phyloP scores from a whole-genome alignment of 2,888 invertebrate genomes.

The Drosophila formosana region DNA sequence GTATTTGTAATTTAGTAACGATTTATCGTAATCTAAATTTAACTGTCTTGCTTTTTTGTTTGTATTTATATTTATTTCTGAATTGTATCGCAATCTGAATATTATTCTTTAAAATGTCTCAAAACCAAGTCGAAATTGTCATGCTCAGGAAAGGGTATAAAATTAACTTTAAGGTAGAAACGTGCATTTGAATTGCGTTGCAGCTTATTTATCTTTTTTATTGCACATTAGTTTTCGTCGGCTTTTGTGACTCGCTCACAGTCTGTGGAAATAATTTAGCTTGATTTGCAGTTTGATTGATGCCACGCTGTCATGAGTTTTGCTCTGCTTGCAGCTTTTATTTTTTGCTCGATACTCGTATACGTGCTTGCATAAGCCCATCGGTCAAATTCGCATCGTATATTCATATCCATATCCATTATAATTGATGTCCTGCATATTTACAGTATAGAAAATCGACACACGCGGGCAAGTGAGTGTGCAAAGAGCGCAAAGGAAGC shows the following conservation, averaged over 20 bases:
- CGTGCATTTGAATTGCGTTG: constrained; percentile 1
- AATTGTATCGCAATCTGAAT: neutral
- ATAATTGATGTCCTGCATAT: constrained; percentile 72
- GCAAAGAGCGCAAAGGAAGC: neutral
- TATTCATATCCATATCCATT: constrained; percentile 46
- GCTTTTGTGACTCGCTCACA: constrained; percentile 20
- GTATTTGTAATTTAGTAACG: too few relatives aligned
- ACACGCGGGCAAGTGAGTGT: constrained; percentile 13
- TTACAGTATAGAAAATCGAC: constrained; percentile 58
- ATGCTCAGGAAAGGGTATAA: neutral
- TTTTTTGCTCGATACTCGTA: neutral
- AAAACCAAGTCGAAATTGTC: neutral
- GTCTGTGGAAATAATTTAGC: constrained; percentile 67
- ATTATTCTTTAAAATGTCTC: neutral
- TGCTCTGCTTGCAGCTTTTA: constrained; percentile 5
- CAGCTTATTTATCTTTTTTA: constrained; percentile 4
- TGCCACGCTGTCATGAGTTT: constrained; percentile 35
- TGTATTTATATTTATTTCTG: too few relatives aligned
- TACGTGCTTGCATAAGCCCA: constrained; percentile 35
- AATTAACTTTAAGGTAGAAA: neutral
- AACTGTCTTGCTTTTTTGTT: too few relatives aligned
- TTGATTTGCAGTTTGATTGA: constrained; percentile 71
- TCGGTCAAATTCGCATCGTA: constrained; percentile 32
- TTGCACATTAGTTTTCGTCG: constrained; percentile 21
- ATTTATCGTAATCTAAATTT: too few relatives aligned